Conservation (phyloP, 2,888 invertebrate species). For the Sinelater perroti region DNA sequence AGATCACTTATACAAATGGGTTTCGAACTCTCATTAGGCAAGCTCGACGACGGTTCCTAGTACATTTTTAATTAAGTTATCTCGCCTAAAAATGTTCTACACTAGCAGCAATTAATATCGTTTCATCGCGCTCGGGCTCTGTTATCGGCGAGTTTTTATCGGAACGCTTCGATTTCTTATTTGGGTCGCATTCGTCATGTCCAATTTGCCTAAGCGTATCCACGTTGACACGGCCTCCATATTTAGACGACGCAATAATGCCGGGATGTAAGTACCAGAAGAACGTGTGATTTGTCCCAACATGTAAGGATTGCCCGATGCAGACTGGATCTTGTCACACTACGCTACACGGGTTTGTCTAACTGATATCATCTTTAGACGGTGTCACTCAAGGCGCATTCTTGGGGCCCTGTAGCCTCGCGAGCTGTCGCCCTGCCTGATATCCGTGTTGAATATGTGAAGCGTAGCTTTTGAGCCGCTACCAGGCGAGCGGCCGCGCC, state of each 20-base stretch:
- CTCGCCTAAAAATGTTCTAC: too few species aligned
- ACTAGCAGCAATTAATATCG: too few species aligned
- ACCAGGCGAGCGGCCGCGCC: slow-evolving; percentile 11
- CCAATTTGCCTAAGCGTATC: not conserved
- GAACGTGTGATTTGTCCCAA: slow-evolving; percentile 45
- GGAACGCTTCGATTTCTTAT: too few species aligned
- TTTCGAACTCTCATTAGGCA: too few species aligned
- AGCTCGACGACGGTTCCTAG: too few species aligned
- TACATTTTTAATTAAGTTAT: too few species aligned
- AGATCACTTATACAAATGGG: too few species aligned
- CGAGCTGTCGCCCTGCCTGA: slow-evolving; percentile 23
- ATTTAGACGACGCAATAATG: slow-evolving; percentile 15
- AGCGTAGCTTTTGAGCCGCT: slow-evolving; percentile 12
- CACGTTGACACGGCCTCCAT: slow-evolving; percentile 13
- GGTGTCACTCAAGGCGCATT: slow-evolving; percentile 44
- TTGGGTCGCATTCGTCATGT: too few species aligned
- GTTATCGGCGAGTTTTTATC: too few species aligned
- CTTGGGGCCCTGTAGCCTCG: slow-evolving; percentile 25
- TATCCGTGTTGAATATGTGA: slow-evolving; percentile 28
- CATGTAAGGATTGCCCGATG: slow-evolving; percentile 48
- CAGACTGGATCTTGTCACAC: slow-evolving; percentile 48
- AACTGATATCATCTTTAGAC: slow-evolving; percentile 48
- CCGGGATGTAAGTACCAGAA: slow-evolving; percentile 11
- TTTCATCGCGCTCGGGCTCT: too few species aligned
- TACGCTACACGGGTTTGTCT: slow-evolving; percentile 44